Evolutionary conservation across 2,888 invertebrate species (phyloP).

Genomic region (Thymelicus lineola): DNA sequence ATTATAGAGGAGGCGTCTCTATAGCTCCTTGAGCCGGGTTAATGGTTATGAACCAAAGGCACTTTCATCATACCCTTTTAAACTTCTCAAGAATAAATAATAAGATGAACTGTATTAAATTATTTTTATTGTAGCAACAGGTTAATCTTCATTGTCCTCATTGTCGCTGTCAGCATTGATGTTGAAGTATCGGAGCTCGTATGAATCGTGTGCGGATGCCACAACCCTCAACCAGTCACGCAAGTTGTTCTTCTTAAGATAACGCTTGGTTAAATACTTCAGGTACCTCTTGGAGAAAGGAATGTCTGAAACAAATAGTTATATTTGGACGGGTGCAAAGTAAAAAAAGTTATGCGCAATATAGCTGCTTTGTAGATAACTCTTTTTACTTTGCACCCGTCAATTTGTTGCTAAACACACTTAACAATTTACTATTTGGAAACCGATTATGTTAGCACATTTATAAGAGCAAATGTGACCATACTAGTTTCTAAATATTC

Average conservation of each 20-base stretch:
- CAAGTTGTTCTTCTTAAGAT: constrained; percentile 99
- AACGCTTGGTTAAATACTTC: constrained; percentile 99
- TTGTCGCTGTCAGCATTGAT: constrained; percentile 90
- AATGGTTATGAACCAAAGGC: constrained; percentile 33
- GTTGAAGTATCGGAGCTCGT: constrained; percentile 99
- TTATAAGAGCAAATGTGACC: too few species aligned
- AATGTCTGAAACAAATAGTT: constrained; percentile 74
- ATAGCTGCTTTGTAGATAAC: too few species aligned
- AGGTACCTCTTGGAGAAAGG: constrained; percentile 95
- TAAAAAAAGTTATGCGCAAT: too few species aligned
- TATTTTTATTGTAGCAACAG: constrained; percentile 70
- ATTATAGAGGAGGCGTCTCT: constrained; percentile 33
- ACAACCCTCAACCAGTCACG: constrained; percentile 99
- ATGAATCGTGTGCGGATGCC: constrained; percentile 97
- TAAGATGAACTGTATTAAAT: constrained; percentile 68
- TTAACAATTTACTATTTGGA: too few species aligned
- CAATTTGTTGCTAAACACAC: not conserved
- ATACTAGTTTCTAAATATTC: too few species aligned
- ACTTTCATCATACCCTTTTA: constrained; percentile 4
- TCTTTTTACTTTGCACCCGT: too few species aligned
- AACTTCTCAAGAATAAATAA: constrained; percentile 42
- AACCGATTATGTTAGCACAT: too few species aligned
- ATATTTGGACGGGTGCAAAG: too few species aligned
- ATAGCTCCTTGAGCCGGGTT: constrained; percentile 34
- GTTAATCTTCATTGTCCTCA: constrained; percentile 95